Base-by-base conservation (phyloP, 2,113 vertebrate genomes). In the Aptenodytes patagonicus region DNA sequence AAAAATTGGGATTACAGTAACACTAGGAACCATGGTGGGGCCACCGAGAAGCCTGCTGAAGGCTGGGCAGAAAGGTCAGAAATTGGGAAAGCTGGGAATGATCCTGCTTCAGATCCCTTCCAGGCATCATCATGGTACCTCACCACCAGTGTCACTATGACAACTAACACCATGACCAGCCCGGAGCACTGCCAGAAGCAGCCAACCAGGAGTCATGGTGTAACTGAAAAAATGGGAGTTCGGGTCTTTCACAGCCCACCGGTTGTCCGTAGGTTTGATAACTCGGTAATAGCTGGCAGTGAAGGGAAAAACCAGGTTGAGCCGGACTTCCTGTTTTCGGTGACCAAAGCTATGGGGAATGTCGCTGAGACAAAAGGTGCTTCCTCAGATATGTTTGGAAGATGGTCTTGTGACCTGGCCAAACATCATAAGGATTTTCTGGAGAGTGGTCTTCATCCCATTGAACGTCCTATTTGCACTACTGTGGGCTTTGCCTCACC, bases 131-230 rank as follows among this genome's bases (percentile, higher is more conserved):
- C 99, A 34, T 99, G 99, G 99, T 99, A 98, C 97, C 98, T 99
- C 89, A 99, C 99, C 96, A 99, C 99, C 64, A 99, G 99, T 77
- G 98, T 99, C 96, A 99, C 99, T 79, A 98, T 99, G 98, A 99
- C 99, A 81, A 99, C 99, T 26, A 99, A 98, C 97, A 99, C 99
- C 83, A 92, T 99, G 96, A 99, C 98, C 97, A 99, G 98, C 97
- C 99, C 99, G 0, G 99, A 99, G 97, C 99, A 98, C 98, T 99
- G 99, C 98, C 99, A 98, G 97, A 99, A 98, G 96, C 99, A 99
- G 96, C 96, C 98, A 1, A 93, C 80, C 2, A 97, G 98, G 89
- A 98, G 96, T 97, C 98, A 98, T 0, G 47, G 97, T 58, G 98
- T 97, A 9, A 70, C 96, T 0, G 99, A 99, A 25, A 98, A 98